Conservation (phyloP, 2,797 vertebrate genomes). For the Eulemur mongoz region DNA sequence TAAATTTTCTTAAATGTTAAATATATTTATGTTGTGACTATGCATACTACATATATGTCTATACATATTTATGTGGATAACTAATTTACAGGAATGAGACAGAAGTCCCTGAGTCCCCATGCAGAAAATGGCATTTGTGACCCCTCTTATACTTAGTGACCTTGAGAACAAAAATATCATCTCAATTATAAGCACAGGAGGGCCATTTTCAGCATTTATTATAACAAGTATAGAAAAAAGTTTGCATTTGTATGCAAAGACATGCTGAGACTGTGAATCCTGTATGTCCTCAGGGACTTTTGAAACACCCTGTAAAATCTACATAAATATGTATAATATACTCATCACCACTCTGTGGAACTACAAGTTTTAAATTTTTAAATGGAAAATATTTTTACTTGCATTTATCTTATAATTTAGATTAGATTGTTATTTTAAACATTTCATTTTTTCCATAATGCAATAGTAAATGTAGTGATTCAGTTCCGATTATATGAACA, state of each 20-base stretch:
- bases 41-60: slow-evolving; percentile 76
- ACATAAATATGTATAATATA: slow-evolving; percentile 67
- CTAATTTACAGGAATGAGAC: slow-evolving; percentile 75
- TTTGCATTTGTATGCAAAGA: slow-evolving; percentile 64
- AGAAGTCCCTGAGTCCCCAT: slow-evolving; percentile 64
- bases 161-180: slow-evolving; percentile 51
- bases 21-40: slow-evolving; percentile 74
- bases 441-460: slow-evolving; percentile 57
- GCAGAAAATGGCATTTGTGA: slow-evolving; percentile 75
- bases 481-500: not conserved
- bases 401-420: slow-evolving; percentile 69
- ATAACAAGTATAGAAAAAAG: slow-evolving; percentile 33
- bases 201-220: slow-evolving; percentile 75
- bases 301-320: slow-evolving; percentile 77
- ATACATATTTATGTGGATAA: slow-evolving; percentile 70
- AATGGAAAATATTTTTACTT: slow-evolving; percentile 68
- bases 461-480: not conserved
- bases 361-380: slow-evolving; percentile 75
- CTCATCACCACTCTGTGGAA: slow-evolving; percentile 71
- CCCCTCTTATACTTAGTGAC: slow-evolving; percentile 9
- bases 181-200: slow-evolving; percentile 41
- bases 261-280: slow-evolving; percentile 35
- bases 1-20: slow-evolving; percentile 72
- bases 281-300: slow-evolving; percentile 66
- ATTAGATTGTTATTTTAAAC: slow-evolving; percentile 65